Percentiles rank a stretch among this genome's conserved stretches.
Evolutionary conservation across 2,113 vertebrate genomes (phyloP).

Genomic region (Egretta garzetta): DNA sequence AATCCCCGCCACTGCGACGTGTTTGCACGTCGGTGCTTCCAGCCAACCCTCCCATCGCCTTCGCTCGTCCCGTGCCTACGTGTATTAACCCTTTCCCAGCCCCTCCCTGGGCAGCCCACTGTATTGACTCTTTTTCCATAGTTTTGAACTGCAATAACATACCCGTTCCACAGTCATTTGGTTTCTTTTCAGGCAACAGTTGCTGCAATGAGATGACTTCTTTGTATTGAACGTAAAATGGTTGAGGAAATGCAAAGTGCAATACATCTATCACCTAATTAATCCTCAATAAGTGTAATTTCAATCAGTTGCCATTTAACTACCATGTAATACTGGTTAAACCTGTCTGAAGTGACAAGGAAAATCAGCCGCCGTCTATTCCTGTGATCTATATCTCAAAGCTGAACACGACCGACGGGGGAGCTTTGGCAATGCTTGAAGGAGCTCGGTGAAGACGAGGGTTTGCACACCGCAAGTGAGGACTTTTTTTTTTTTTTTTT

Average conservation of each 20-base stretch:
- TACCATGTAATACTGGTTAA: background rate
- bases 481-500: background rate
- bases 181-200: background rate
- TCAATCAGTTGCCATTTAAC: background rate
- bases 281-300: background rate
- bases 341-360: background rate
- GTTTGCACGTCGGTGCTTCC: background rate
- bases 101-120: background rate
- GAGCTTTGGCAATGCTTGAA: background rate
- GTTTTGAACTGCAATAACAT: background rate
- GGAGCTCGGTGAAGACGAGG: background rate
- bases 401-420: accelerated
- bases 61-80: background rate
- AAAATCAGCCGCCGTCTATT: background rate
- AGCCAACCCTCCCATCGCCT: background rate
- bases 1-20: accelerated
- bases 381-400: background rate
- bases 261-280: background rate
- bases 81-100: background rate
- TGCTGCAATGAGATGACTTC: background rate
- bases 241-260: background rate
- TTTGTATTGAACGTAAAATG: background rate
- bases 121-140: background rate
- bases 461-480: background rate
- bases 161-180: background rate